Conservation (phyloP, 2,113 vertebrate species). For the Synchiropus splendidus region DNA sequence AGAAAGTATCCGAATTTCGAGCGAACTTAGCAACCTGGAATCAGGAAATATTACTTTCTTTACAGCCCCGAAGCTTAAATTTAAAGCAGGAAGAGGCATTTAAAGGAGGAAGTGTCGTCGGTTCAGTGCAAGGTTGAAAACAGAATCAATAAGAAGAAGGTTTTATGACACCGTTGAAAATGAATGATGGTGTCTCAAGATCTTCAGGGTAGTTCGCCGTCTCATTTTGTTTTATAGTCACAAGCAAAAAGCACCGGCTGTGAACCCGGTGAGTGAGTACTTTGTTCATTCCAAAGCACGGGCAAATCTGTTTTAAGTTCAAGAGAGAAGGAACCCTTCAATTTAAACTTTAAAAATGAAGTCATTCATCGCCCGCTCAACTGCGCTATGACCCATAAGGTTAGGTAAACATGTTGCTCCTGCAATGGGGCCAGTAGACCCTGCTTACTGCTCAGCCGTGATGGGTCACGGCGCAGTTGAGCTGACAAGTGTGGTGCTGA, state of each 20-base stretch:
- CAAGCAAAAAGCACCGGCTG: slow-evolving; percentile 22
- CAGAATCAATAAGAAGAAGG: too few species aligned
- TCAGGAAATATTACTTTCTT: too few species aligned
- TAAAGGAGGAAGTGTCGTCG: too few species aligned
- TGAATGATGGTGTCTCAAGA: too few species aligned
- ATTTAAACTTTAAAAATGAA: slow-evolving; percentile 68
- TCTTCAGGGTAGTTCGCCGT: slow-evolving; percentile 19
- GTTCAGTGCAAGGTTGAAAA: too few species aligned
- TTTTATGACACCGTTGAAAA: too few species aligned
- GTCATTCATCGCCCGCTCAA: slow-evolving; percentile 64
- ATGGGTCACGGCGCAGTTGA: too few species aligned
- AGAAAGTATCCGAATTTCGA: too few species aligned
- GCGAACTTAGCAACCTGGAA: too few species aligned
- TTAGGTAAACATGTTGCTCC: slow-evolving; percentile 65
- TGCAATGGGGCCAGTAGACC: slow-evolving; percentile 58
- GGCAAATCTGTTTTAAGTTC: slow-evolving; percentile 65
- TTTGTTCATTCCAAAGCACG: slow-evolving; percentile 57
- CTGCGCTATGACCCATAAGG: slow-evolving; percentile 54
- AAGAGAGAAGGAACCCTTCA: slow-evolving; percentile 66
- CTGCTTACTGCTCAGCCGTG: slow-evolving; percentile 41
- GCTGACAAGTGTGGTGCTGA: slow-evolving; percentile 8
- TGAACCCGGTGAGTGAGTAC: slow-evolving; percentile 33
- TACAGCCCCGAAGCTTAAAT: too few species aligned
- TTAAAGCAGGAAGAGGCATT: too few species aligned
- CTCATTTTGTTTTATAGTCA: slow-evolving; percentile 32